Evolutionary conservation across 2,113 vertebrate genomes (phyloP), one percentile per base, ranked within the genome.

Genomic region (Hippolais icterina): DNA sequence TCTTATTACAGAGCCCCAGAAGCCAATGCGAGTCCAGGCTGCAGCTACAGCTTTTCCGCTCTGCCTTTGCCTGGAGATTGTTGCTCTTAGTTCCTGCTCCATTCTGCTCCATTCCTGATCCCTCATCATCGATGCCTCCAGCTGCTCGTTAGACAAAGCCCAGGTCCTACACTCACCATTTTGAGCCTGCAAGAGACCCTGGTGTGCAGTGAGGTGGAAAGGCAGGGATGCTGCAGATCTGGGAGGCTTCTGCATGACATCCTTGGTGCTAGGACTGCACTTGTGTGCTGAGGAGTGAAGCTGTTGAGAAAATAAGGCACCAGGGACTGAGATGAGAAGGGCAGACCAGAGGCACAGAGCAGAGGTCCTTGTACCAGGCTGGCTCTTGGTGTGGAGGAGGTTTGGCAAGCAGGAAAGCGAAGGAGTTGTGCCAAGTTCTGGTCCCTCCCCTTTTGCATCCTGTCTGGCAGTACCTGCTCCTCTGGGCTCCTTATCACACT

Each of bases 361-460:
- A 82, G 35, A 1, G 1, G 44, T 71, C 42, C 41, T 65, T 75
- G 69, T 22, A 52, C 23, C 29, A 52, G 54, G 9, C 35, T 56
- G 33, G n/a, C 22, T 77, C 27, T 64, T 74, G 35, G 23, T 42
- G 12, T 53, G 18, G 53, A 50, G 76, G 22, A 63, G 15, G 4
- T 76, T 87, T 63, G 57, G 75, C 0, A 3, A 60, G 25, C 0
- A 0, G 11, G 22, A 31, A 25, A 46, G 14, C 0, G 0, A 35
- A 54, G 41, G 28, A 84, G 50, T 27, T 64, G 39, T 69, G 20
- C 85, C 74, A 54, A 64, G 20, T 47, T 60, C 50, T 61, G 24
- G 29, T 75, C 47, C 18, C 37, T 81, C 46, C 12, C 9, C 2
- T 19, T 74, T 37, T 47, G 11, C 47, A 29, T 75, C 65, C 35